Conservation (phyloP, 2,888 invertebrate species). For the Melipona beecheii region DNA sequence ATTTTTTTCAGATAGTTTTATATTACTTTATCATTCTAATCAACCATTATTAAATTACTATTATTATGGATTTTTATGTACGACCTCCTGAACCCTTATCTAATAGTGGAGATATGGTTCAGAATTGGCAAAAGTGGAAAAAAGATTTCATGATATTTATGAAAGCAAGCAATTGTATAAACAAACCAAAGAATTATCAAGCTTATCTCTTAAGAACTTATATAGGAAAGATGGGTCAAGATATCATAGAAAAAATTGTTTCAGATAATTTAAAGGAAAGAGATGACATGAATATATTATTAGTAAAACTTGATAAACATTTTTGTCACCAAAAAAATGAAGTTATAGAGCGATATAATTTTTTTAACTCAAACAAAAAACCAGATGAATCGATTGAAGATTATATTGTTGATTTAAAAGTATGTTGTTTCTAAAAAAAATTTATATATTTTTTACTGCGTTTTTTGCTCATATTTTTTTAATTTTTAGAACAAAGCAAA, state of each 20-base stretch:
- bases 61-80: conserved; percentile 44
- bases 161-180: conserved; percentile 46
- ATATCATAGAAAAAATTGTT: conserved; percentile 47
- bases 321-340: conserved; percentile 61
- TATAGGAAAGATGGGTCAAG: conserved; percentile 64
- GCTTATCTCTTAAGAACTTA: conserved; percentile 59
- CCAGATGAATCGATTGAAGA: conserved; percentile 46
- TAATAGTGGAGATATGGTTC: conserved; percentile 28
- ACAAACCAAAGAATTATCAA: conserved; percentile 48
- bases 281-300: conserved; percentile 60
- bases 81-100: conserved; percentile 52
- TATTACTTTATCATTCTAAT: too few species aligned
- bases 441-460: neutral
- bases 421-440: conserved; percentile 21
- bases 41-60: neutral
- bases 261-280: conserved; percentile 35
- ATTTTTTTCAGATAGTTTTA: too few species aligned
- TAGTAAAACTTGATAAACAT: conserved; percentile 59
- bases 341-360: conserved; percentile 57
- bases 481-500: conserved; percentile 55
- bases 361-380: conserved; percentile 53
- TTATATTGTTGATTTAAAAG: conserved; percentile 60
- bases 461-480: neutral
- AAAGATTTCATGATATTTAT: conserved; percentile 64
- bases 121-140: conserved; percentile 69